These are phyloP conservation scores for Polydrusus cervinus DNA, from an alignment of 2,888 invertebrate genomes.

Conservation along the genomic window DNA sequence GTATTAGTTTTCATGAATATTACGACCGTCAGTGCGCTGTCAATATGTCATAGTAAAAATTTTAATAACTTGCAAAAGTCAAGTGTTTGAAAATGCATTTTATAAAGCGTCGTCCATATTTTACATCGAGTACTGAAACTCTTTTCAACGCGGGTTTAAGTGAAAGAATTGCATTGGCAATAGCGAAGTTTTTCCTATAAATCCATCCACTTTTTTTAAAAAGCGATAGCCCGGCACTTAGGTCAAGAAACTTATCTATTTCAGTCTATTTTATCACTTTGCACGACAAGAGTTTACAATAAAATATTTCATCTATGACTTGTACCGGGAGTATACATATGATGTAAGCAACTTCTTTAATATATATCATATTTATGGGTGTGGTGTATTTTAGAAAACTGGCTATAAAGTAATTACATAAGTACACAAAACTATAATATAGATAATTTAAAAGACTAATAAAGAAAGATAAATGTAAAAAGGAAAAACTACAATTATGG, in stretches of 20 bases:
- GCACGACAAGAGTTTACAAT: not conserved
- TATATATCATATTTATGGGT: too few relatives aligned
- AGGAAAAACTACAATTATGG: too few relatives aligned
- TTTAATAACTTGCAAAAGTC: conserved; percentile 21
- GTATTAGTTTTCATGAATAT: not conserved
- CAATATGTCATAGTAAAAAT: conserved; percentile 6
- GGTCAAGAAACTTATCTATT: conserved; percentile 24
- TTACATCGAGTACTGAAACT: conserved; percentile 27
- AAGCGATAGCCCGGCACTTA: conserved; percentile 13
- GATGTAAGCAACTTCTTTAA: too few relatives aligned
- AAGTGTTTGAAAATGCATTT: conserved; percentile 24
- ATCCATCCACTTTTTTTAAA: conserved; percentile 19
- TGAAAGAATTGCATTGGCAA: conserved; percentile 31
- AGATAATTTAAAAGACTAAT: too few relatives aligned
- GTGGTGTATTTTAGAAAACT: too few relatives aligned
- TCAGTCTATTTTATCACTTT: conserved; percentile 22
- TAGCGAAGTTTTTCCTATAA: conserved; percentile 35
- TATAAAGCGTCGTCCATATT: conserved; percentile 32
- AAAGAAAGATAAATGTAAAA: too few relatives aligned
- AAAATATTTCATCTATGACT: not conserved
- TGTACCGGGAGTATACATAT: too few relatives aligned
- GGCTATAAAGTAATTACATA: too few relatives aligned
- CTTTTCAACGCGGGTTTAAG: conserved; percentile 9
- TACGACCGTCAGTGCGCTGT: not conserved
- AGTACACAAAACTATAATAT: too few relatives aligned